Conservation (phyloP, 2,888 invertebrate genomes). For the Drosophila birchii region DNA sequence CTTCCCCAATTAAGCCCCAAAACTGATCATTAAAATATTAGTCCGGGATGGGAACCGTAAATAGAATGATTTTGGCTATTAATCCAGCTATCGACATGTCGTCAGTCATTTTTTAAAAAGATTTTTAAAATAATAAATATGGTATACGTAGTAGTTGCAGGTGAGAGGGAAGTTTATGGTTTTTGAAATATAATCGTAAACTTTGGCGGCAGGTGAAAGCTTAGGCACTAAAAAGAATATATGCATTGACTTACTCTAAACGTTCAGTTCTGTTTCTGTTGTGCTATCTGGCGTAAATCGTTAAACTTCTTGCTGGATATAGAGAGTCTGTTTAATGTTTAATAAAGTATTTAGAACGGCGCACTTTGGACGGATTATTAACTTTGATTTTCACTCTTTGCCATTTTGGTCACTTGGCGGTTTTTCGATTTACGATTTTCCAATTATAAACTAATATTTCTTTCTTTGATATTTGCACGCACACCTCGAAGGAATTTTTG, state of each 20-base stretch:
- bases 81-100: constrained; percentile 10
- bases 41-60: constrained; percentile 23
- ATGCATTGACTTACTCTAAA: constrained; percentile 55
- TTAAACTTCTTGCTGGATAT: constrained; percentile 31
- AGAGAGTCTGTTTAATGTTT: constrained; percentile 27
- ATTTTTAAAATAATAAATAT: constrained; percentile 4
- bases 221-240: constrained; percentile 8
- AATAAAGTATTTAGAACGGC: constrained; percentile 48
- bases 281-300: constrained; percentile 45
- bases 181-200: constrained; percentile 5
- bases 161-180: constrained; percentile 11
- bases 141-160: constrained; percentile 8
- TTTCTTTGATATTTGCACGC: constrained; percentile 50
- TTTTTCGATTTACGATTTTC: constrained; percentile 10
- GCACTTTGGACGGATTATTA: constrained; percentile 46
- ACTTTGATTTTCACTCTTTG: constrained; percentile 65
- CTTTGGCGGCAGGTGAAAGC: constrained; percentile 26
- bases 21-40: constrained; percentile 30
- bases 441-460: constrained; percentile 9
- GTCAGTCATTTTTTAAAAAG: constrained; percentile 4
- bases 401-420: constrained; percentile 56
- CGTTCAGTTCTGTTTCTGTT: constrained; percentile 48
- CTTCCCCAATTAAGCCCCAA: constrained; percentile 24
- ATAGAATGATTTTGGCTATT: constrained; percentile 1
- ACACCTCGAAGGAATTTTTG: constrained; percentile 35